Evolutionary conservation across 1,140 invertebrate genomes (phyloP).

Genomic region (Battus philenor): DNA sequence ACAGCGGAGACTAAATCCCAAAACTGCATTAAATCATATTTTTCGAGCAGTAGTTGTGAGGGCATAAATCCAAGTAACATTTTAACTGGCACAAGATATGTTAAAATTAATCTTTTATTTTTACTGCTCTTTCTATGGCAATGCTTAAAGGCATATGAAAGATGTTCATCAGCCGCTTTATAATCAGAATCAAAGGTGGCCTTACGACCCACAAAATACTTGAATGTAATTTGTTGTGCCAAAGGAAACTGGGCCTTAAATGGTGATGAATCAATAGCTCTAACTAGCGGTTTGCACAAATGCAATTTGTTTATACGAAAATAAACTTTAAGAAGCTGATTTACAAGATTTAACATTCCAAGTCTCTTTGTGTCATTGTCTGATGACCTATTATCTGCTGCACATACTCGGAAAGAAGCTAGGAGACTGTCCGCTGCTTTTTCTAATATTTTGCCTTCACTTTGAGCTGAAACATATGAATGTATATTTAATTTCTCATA

Average conservation of each 20-base stretch:
- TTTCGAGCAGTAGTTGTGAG: conserved; percentile 84
- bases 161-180: conserved; percentile 91
- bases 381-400: conserved; percentile 91
- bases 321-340: conserved; percentile 98
- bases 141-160: conserved; percentile 94
- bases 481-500: too few relatives aligned
- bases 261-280: conserved; percentile 94
- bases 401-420: conserved; percentile 96
- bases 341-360: conserved; percentile 97
- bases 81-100: conserved; percentile 97
- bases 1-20: conserved; percentile 91
- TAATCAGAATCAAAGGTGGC: conserved; percentile 99
- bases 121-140: conserved; percentile 89
- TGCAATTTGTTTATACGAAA: conserved; percentile 98
- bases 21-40: conserved; percentile 95
- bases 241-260: conserved; percentile 93
- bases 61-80: conserved; percentile 97
- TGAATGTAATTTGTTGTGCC: conserved; percentile 94
- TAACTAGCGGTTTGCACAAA: conserved; percentile 96
- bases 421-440: conserved; percentile 96
- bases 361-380: conserved; percentile 94
- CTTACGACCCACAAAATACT: conserved; percentile 97
- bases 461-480: conserved; percentile 62
- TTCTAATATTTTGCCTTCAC: conserved; percentile 82
- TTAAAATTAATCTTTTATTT: conserved; percentile 96